Evolutionary conservation across 2,113 vertebrate species (phyloP).

Genomic region (Aegotheles bennettii): DNA sequence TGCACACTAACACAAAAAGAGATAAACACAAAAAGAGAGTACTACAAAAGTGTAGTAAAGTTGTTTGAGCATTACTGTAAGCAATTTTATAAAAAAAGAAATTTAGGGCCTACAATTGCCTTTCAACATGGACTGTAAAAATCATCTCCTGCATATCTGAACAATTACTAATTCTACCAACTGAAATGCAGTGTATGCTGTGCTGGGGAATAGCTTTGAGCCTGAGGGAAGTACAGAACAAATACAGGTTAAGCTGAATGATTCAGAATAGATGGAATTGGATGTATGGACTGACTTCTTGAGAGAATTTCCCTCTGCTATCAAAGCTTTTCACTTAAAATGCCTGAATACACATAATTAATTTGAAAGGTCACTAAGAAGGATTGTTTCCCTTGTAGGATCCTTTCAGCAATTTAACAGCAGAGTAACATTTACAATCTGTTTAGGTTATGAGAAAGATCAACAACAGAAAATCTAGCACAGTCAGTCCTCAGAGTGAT

Average conservation of each 20-base stretch:
- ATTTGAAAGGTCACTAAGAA: background rate
- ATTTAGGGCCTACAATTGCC: background rate
- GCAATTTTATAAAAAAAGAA: background rate
- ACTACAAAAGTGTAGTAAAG: background rate
- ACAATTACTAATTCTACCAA: background rate
- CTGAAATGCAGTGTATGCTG: background rate
- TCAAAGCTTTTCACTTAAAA: background rate
- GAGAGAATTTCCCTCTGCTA: background rate
- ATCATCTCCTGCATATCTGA: background rate
- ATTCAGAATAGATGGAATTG: background rate
- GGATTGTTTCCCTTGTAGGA: background rate
- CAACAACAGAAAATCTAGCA: background rate
- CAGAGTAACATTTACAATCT: background rate
- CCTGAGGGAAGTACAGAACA: background rate
- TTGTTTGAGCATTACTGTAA: background rate
- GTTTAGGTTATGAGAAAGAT: background rate
- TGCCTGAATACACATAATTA: background rate
- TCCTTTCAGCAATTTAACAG: background rate
- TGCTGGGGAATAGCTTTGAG: background rate
- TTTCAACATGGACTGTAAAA: background rate
- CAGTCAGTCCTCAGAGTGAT: background rate
- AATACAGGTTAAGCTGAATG: background rate
- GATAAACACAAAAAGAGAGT: background rate
- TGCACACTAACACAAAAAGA: background rate
- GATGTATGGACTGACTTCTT: background rate